Base-by-base conservation (phyloP, 2,113 vertebrate species). In the Rhinoderma darwinii region DNA sequence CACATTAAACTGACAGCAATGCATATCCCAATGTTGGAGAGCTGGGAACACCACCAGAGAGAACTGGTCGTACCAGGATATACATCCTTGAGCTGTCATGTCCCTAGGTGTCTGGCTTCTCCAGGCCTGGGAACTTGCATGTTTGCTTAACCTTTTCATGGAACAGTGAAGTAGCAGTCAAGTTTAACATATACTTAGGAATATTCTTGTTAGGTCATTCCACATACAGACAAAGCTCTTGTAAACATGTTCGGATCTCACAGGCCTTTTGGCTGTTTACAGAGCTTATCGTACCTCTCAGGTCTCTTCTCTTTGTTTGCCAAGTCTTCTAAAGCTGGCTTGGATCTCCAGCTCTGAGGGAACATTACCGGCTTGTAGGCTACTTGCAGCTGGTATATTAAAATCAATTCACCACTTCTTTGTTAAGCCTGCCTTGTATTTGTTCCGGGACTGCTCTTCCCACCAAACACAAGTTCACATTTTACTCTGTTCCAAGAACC, bases 121-220 rank as follows among this genome's bases (percentile, higher is more conserved):
- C 66, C 77, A 86, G 74, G 85, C 85, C 77, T 87, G 86, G 70
- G 79, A 82, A 87, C 68, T 27, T 73, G 22, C 0, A 27, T 87
- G 68, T 87, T 87, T 87, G 86, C 86, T 82, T 87, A 82, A 82
- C 86, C 86, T 75, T 72, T 82, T 61, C 79, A 61, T 86, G 77
- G 77, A 82, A 82, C 77, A 54, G 68, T 82, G 51, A 27, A 87
- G 59, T 41, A 43, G 68, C 51, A 82, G 78, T 87, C 78, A 82
- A 61, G 86, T 87, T 82, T 87, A 87, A 22, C 63, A 37, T 51
- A 70, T 51, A 10, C 47, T 87, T 27, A 75, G 68, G 50, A 82
- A 82, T 75, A 59, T 66, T 61, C 50, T 51, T 59, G n/a, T 85
- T 44, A 66, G 79, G 79, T 82, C 79, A 44, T 66, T 66, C 56